Conservation (phyloP, 2,888 invertebrate species). For the Aplocera efformata region DNA sequence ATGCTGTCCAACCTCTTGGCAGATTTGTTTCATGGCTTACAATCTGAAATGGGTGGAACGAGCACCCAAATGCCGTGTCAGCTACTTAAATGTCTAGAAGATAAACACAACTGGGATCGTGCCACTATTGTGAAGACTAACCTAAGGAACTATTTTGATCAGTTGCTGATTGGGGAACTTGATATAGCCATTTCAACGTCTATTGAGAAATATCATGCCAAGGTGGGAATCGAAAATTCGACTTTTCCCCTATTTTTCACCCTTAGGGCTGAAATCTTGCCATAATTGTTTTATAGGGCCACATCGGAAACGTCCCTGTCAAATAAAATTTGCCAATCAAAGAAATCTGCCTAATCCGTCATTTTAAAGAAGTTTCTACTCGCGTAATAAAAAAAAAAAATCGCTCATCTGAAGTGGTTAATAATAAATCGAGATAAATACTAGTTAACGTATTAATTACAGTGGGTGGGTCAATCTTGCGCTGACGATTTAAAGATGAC, state of each 20-base stretch:
- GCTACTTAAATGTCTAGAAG: constrained; percentile 66
- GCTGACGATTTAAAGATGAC: constrained; percentile 42
- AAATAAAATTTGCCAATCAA: too few species aligned
- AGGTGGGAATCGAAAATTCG: constrained; percentile 37
- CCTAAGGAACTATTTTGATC: constrained; percentile 53
- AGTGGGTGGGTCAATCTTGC: constrained; percentile 67
- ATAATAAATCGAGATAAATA: too few species aligned
- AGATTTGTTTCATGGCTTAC: constrained; percentile 62
- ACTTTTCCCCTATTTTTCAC: not conserved
- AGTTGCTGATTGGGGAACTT: constrained; percentile 57
- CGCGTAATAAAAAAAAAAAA: too few species aligned
- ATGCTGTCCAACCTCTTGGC: constrained; percentile 55
- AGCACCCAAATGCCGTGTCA: constrained; percentile 62
- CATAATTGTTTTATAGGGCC: too few species aligned
- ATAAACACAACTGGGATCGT: constrained; percentile 66
- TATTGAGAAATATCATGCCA: constrained; percentile 68
- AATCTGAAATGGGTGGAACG: constrained; percentile 47
- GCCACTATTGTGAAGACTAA: constrained; percentile 51
- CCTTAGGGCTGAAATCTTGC: too few species aligned
- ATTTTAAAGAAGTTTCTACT: too few species aligned
- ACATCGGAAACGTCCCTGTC: too few species aligned
- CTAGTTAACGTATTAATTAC: too few species aligned
- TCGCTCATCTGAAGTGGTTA: too few species aligned
- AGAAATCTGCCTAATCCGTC: too few species aligned
- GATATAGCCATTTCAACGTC: constrained; percentile 68